Conservation (phyloP, 2,797 vertebrate species). For the Sebastes hubbsi region DNA sequence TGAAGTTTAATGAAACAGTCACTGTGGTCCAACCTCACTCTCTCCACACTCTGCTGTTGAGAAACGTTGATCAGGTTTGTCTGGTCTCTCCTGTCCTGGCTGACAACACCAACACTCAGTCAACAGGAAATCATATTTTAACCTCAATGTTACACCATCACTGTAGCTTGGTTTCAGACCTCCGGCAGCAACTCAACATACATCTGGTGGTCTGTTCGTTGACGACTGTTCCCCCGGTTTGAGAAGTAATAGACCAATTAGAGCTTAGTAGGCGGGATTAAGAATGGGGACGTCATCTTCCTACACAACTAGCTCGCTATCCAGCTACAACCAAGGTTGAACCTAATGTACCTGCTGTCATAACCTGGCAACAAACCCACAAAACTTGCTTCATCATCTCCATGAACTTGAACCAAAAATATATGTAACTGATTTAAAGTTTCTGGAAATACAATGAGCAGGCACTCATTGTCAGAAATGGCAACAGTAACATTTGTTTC, state of each 20-base stretch:
- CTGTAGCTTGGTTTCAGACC: not conserved
- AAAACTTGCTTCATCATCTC: not conserved
- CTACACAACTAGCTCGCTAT: not conserved
- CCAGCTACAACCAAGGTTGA: not conserved
- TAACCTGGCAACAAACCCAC: not conserved
- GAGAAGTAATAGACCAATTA: not conserved
- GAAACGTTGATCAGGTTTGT: conserved; percentile 36
- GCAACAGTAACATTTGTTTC: not conserved
- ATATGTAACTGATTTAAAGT: not conserved
- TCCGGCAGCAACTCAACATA: not conserved
- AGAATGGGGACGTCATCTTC: not conserved
- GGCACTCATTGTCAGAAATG: not conserved
- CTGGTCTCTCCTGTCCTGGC: conserved; percentile 36
- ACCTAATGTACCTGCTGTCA: not conserved
- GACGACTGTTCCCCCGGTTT: not conserved
- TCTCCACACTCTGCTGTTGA: not conserved
- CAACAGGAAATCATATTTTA: not conserved
- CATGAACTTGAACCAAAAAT: not conserved
- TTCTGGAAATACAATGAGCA: not conserved
- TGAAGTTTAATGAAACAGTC: not conserved
- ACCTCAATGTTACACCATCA: not conserved
- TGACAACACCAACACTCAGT: not conserved
- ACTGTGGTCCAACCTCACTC: not conserved
- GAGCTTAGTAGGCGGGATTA: not conserved
- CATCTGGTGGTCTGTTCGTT: not conserved